Evolutionary conservation across 2,113 vertebrate species (phyloP).

Genomic region (Dendrocopos noguchii): DNA sequence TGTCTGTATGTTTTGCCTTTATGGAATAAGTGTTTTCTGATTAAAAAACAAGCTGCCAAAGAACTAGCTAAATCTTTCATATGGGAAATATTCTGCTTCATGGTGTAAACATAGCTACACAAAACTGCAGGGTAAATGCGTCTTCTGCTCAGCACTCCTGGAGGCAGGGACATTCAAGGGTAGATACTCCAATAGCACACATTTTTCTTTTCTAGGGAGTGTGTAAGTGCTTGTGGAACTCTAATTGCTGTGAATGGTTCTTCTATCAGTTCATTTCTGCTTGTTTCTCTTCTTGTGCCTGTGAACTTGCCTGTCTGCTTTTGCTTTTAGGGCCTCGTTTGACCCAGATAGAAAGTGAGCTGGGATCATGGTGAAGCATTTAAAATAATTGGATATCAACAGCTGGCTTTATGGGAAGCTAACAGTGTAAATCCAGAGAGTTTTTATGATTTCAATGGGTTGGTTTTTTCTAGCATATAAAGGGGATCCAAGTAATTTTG

Average conservation of each 20-base stretch:
- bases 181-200: neutral
- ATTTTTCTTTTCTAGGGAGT: neutral
- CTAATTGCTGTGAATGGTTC: constrained; percentile 21
- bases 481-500: constrained; percentile 51
- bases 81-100: neutral
- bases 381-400: constrained; percentile 60
- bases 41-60: neutral
- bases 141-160: neutral
- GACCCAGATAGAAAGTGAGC: constrained; percentile 59
- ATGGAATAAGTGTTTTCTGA: neutral
- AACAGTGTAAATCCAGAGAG: constrained; percentile 37
- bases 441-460: constrained; percentile 42
- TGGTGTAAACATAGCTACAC: neutral
- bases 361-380: constrained; percentile 35
- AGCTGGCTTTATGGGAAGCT: constrained; percentile 53
- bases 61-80: neutral
- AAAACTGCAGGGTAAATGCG: neutral
- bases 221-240: neutral
- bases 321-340: constrained; percentile 15
- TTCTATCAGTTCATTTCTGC: neutral
- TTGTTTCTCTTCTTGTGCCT: neutral
- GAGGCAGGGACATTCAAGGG: neutral
- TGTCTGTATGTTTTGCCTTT: neutral
- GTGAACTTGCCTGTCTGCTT: constrained; percentile 5
- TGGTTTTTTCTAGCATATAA: neutral